Conservation (phyloP, 2,113 vertebrate genomes). For the Polypterus bichir region DNA sequence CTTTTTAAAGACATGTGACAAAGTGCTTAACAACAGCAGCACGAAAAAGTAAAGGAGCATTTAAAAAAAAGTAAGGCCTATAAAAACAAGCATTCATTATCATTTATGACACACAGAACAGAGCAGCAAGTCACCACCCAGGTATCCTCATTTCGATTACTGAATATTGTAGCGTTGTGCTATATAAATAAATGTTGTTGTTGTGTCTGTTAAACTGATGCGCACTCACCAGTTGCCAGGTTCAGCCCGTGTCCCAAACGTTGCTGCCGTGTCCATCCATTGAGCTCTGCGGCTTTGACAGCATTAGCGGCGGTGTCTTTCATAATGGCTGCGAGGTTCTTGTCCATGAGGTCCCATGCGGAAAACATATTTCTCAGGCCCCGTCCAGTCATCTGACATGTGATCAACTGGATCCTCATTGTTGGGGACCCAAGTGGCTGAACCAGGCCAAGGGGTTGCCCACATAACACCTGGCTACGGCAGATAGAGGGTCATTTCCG, state of each 20-base stretch:
- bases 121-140: neutral
- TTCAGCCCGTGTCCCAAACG: slow-evolving; percentile 1
- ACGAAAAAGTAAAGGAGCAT: neutral
- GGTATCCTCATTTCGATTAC: no score
- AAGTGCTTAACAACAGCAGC: neutral
- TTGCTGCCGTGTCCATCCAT: slow-evolving; percentile 5
- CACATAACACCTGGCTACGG: no score
- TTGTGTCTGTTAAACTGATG: no score
- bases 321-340: slow-evolving; percentile 7
- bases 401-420: slow-evolving; percentile 8
- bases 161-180: no score
- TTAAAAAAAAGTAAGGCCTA: neutral
- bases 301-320: slow-evolving; percentile 3
- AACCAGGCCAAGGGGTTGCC: no score
- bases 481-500: no score
- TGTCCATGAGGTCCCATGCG: slow-evolving; percentile 7
- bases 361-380: slow-evolving; percentile 5
- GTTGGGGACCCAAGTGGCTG: no score
- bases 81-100: neutral
- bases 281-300: slow-evolving; percentile 6
- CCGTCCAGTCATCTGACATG: slow-evolving; percentile 11
- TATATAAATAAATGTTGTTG: no score
- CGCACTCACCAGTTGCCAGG: neutral
- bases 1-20: neutral
- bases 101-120: neutral